A percentile compares a stretch with the other conserved stretches of the same genome.
Conservation (phyloP, 2,797 vertebrate genomes). For the Liparis tanakae region DNA sequence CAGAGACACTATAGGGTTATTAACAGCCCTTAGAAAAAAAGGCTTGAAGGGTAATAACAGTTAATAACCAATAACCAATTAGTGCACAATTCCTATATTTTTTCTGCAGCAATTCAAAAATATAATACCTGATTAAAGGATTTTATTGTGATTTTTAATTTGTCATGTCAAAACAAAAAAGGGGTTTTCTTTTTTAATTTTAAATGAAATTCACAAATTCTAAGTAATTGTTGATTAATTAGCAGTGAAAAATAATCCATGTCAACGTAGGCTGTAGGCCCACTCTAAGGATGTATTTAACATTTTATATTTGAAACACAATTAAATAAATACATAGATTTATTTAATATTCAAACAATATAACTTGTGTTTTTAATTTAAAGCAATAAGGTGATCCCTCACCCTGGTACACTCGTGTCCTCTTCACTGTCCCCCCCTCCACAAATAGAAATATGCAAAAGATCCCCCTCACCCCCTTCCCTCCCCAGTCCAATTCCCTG, state of each 20-base stretch:
- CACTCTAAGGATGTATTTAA: constrained; percentile 5
- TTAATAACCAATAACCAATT: constrained; percentile 17
- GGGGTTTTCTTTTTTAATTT: constrained; percentile 11
- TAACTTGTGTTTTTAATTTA: constrained; percentile 52
- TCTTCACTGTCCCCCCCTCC: constrained; percentile 43
- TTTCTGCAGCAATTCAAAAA: constrained; percentile 5
- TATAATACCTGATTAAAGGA: constrained; percentile 6
- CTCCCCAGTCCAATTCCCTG: constrained; percentile 63
- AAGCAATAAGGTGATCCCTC: constrained; percentile 58
- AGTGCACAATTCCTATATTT: constrained; percentile 17
- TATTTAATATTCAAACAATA: background rate
- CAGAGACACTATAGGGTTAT: constrained; percentile 8
- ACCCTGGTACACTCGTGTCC: constrained; percentile 50
- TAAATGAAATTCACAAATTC: constrained; percentile 11
- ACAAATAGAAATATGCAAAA: constrained; percentile 76
- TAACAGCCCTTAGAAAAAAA: constrained; percentile 14
- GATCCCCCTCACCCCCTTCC: constrained; percentile 15
- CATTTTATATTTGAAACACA: constrained; percentile 13
- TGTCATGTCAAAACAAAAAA: constrained; percentile 14
- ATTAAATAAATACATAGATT: background rate
- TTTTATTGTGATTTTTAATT: constrained; percentile 9
- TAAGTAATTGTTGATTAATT: constrained; percentile 28
- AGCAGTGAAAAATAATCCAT: constrained; percentile 7
- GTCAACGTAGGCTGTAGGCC: constrained; percentile 20
- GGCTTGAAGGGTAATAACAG: constrained; percentile 17